Base-by-base conservation (phyloP, 2,888 invertebrate species). In the Apodemia zela region DNA sequence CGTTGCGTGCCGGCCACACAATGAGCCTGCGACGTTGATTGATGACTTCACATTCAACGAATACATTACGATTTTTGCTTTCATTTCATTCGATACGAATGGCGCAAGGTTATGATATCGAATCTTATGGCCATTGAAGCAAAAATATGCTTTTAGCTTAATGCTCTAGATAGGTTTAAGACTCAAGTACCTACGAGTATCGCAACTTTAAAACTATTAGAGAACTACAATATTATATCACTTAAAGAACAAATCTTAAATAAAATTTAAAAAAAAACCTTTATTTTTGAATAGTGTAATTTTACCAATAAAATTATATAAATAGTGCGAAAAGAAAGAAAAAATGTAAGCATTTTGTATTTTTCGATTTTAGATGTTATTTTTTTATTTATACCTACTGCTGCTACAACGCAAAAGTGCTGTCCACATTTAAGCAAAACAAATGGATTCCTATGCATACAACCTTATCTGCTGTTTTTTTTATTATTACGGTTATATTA, bases 21-120 rank as follows among this genome's bases (percentile, higher is more conserved):
- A 91, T 87, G 84, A 87, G 87, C 84, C 79, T 82, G 69, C 76
- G 90, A 89, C 90, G 73, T 88, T 90, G 91, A 91, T 90, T 84
- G 87, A 91, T 90, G 87, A 78, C 79, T 78, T 73, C 77, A 82
- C 87, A 87, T 89, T 88, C 82, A 89, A 89, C 87, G 89, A 90
- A 89, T 88, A 90, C 89, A 90, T 90, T 91, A 91, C 85, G 85
- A 90, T 89, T 91, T 89, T 89, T 91, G 90, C 91, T 90, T 90
- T 90, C 89, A 83, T 79, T 78, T 76, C 77, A 77, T 87, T 87
- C 84, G 87, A 89, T 90, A 85, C 84, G 84, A 87, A 89, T 89
- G 87, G 89, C 89, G 87, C 86, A 85, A 90, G 87, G 89, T 87
- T 90, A 88, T 89, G 90, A 89, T 89, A 91, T 88, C 59, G 87